These are phyloP conservation scores for Rhinopomastus cyanomelas DNA, from an alignment of 2,113 vertebrate genomes.

Conservation along the genomic window DNA sequence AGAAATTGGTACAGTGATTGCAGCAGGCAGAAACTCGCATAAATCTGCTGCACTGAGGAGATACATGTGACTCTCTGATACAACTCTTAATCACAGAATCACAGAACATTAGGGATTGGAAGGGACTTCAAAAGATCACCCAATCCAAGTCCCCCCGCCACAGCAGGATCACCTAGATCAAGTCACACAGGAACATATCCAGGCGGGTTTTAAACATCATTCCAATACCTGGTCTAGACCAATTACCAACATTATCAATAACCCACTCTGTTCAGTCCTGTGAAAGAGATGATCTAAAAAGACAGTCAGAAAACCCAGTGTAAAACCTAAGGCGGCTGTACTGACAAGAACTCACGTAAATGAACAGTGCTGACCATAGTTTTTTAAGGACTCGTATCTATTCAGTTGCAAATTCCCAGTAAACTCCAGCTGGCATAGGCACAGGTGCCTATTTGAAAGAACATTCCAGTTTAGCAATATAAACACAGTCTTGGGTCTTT, in stretches of 20 bases:
- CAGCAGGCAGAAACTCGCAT: not conserved
- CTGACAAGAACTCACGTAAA: not conserved
- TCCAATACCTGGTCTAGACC: not conserved
- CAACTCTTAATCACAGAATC: not conserved
- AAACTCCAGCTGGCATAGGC: not conserved
- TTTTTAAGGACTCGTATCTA: not conserved
- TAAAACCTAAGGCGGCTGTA: not conserved
- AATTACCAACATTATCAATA: not conserved
- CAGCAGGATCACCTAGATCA: too few relatives aligned
- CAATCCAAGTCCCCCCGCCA: too few relatives aligned
- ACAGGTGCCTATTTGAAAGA: not conserved
- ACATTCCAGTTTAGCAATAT: not conserved
- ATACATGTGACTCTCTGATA: not conserved
- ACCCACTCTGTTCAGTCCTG: not conserved
- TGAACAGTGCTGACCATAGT: not conserved
- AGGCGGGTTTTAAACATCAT: too few relatives aligned
- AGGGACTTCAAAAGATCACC: too few relatives aligned
- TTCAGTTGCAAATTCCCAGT: not conserved
- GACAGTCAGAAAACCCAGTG: not conserved
- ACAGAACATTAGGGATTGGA: too few relatives aligned
- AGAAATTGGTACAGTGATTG: not conserved
- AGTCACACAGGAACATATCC: too few relatives aligned
- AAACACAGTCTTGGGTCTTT: constrained; percentile 5
- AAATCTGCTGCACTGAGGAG: not conserved
- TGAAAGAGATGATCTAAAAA: not conserved